Evolutionary conservation across 2,797 vertebrate genomes (phyloP).

Genomic region (Anguilla megastoma): DNA sequence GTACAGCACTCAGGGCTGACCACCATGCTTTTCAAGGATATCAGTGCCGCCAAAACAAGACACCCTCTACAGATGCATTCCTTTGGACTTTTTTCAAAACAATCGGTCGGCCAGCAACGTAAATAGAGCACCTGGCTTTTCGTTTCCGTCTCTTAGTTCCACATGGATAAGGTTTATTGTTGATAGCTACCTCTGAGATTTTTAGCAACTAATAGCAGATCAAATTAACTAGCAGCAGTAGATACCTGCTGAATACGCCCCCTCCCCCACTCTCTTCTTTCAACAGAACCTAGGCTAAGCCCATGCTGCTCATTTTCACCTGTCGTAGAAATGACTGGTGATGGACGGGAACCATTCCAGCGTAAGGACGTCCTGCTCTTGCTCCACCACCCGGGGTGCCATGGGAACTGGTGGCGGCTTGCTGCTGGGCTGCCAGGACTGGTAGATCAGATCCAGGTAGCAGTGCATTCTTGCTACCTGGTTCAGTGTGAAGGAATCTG

Average conservation of each 20-base stretch:
- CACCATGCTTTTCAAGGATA: background rate
- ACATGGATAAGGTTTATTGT: background rate
- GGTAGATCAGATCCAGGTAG: slow-evolving; percentile 95
- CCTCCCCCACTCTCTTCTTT: background rate
- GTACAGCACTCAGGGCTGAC: background rate
- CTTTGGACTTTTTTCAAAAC: background rate
- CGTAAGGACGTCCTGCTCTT: slow-evolving; percentile 75
- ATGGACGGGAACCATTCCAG: slow-evolving; percentile 96
- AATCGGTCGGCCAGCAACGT: background rate
- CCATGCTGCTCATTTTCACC: slow-evolving; percentile 77
- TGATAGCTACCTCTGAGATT: background rate
- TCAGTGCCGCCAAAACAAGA: background rate
- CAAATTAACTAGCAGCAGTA: background rate
- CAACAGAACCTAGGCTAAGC: background rate
- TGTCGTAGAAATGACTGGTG: slow-evolving; percentile 91
- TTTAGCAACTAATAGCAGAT: background rate
- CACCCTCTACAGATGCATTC: background rate
- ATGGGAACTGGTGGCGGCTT: slow-evolving; percentile 88
- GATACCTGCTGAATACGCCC: background rate
- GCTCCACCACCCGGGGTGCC: slow-evolving; percentile 87
- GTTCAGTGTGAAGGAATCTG: slow-evolving; percentile 95
- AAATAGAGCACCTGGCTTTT: background rate
- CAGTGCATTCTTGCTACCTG: slow-evolving; percentile 99
- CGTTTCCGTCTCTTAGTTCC: background rate
- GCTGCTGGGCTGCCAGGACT: slow-evolving; percentile 86